A percentile compares a stretch with the other conserved stretches of the same genome.
Evolutionary conservation across 2,113 vertebrate genomes (phyloP).

Genomic region (Rhodinocichla rosea): DNA sequence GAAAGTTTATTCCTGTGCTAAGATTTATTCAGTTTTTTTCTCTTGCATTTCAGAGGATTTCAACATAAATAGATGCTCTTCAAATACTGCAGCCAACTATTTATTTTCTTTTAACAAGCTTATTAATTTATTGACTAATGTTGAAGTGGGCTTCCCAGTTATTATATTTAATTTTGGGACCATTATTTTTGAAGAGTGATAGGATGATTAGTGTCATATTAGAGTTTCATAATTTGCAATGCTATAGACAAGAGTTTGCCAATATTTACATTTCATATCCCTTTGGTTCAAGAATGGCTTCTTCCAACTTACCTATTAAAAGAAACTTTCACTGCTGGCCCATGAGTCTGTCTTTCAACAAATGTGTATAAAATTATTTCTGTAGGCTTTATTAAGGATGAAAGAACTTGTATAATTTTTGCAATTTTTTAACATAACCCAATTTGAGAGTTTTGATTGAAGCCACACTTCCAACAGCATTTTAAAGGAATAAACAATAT

Average conservation of each 20-base stretch:
- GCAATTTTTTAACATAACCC: neutral
- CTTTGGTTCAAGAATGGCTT: neutral
- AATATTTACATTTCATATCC: constrained; percentile 15
- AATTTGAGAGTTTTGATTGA: neutral
- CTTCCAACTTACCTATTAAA: neutral
- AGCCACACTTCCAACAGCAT: neutral
- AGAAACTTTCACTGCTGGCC: neutral
- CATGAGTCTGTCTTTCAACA: neutral
- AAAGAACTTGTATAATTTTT: neutral
- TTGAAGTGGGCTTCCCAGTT: constrained; percentile 11
- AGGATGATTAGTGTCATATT: constrained; percentile 18
- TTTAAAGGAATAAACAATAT: neutral
- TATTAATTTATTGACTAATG: constrained; percentile 57
- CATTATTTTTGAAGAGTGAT: constrained; percentile 26
- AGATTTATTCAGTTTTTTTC: neutral
- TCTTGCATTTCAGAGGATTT: constrained; percentile 15
- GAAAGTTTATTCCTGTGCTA: neutral
- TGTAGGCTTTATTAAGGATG: neutral
- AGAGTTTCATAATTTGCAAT: neutral
- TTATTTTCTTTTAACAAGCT: constrained; percentile 49
- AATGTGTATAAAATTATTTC: neutral
- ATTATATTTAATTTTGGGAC: neutral
- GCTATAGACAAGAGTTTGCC: neutral
- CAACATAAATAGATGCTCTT: constrained; percentile 30
- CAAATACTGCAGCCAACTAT: constrained; percentile 35